Base-by-base conservation (phyloP, 2,797 vertebrate genomes). In the Rhabdomys pumilio region DNA sequence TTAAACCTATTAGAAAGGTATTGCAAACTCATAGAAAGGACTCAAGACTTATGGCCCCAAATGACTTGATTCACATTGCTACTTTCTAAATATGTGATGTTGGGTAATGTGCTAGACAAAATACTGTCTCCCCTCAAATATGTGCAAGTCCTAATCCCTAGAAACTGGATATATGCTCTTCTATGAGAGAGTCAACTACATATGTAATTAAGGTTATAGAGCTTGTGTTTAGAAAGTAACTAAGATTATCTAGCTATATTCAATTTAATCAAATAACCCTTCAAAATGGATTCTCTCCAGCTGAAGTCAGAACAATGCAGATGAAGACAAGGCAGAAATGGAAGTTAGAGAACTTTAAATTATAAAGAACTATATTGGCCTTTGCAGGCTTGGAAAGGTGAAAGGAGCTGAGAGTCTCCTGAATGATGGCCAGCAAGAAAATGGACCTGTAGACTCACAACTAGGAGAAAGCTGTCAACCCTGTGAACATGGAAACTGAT, bases 1-100 rank as follows among this genome's bases (percentile, higher is more conserved):
- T 93, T 75, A 94, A 93, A 79, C 59, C 13, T 89, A 53, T 89
- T 89, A 85, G 38, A 90, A 95, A 90, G n/a, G 72, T 44, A 87
- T 59, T 24, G 47, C 44, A 20, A 41, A 67, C 72, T 82, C 59
- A 24, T 44, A 15, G 53, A 29, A 94, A 91, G 41, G 65, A 13
- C 3, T 20, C 61, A 31, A 57, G 14, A 7, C 63, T 84, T 88
- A 95, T 44, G 14, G 31, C 31, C 31, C 53, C 41, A 73, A 86
- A 91, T 75, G 80, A 55, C 38, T 89, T 84, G 24, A 67, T 82
- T 94, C 67, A 76, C 2, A 47, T 83, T 75, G 34, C 73, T 72
- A 91, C 57, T 94, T 93, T n/a, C 55, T 86, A 87, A 90, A 73
- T 92, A 31, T 17, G 44, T 89, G 17, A 69, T 91, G 10, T 72